Conservation (phyloP, 2,113 vertebrate genomes). For the Microcebus ravelobensis region DNA sequence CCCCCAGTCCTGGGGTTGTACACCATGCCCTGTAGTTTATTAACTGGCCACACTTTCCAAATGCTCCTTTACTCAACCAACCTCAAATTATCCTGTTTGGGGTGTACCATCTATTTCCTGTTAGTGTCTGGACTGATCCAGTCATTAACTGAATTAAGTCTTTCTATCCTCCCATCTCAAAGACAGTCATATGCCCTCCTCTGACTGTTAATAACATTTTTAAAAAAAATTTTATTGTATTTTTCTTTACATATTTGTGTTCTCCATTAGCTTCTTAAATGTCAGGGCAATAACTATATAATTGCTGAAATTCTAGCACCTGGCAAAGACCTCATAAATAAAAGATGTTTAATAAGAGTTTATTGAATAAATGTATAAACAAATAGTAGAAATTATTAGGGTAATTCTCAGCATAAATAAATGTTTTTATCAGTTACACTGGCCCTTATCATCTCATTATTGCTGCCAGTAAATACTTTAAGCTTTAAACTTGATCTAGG, state of each 20-base stretch:
- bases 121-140: not conserved
- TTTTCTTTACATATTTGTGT: not conserved
- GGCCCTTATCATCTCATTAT: constrained; percentile 3
- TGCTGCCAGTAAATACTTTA: constrained; percentile 54
- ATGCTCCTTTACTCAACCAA: not conserved
- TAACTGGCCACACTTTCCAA: not conserved
- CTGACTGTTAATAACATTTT: not conserved
- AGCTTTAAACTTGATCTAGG: constrained; percentile 56
- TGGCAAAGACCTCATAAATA: not conserved
- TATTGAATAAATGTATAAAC: constrained; percentile 37
- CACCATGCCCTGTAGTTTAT: not conserved
- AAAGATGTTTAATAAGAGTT: constrained; percentile 38
- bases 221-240: not conserved
- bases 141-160: not conserved
- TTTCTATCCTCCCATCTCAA: not conserved
- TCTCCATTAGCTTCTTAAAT: constrained; percentile 48
- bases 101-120: not conserved
- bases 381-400: constrained; percentile 44
- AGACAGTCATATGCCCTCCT: not conserved
- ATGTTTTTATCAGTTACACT: constrained; percentile 41
- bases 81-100: not conserved
- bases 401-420: constrained; percentile 45
- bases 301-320: not conserved
- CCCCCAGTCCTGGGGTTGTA: not conserved
- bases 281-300: not conserved